Evolutionary conservation across 2,113 vertebrate species (phyloP).

Genomic region (Clarias gariepinus): DNA sequence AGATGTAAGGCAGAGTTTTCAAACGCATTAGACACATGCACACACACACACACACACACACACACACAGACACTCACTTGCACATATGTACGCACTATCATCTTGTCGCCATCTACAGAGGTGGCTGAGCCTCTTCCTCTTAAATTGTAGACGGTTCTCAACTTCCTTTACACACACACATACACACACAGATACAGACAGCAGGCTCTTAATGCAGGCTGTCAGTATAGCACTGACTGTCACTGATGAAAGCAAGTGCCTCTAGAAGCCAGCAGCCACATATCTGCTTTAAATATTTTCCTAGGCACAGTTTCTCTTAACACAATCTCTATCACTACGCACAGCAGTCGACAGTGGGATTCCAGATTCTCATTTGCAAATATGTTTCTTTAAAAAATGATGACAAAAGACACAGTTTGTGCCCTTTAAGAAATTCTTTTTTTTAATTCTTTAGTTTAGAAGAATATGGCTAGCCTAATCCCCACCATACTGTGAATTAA

Average conservation of each 20-base stretch:
- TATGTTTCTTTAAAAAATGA: background rate
- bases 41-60: background rate
- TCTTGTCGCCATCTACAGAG: background rate
- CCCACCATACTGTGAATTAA: slow-evolving; percentile 5
- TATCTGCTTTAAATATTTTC: slow-evolving; percentile 47
- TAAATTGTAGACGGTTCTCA: slow-evolving; percentile 7
- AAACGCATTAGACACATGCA: background rate
- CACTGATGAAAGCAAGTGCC: slow-evolving; percentile 43
- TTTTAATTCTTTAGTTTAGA: slow-evolving; percentile 26
- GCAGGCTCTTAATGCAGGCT: slow-evolving; percentile 45
- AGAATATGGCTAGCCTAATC: slow-evolving; percentile 21
- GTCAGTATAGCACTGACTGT: slow-evolving; percentile 38
- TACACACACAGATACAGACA: slow-evolving; percentile 26
- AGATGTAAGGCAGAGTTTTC: background rate
- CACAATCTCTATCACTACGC: background rate
- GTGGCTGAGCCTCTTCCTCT: slow-evolving; percentile 15
- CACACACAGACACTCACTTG: no score
- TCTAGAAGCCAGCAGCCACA: slow-evolving; percentile 2
- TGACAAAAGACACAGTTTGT: background rate
- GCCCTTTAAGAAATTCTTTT: background rate
- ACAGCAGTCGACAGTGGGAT: background rate
- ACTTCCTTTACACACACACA: background rate
- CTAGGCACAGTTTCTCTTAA: slow-evolving; percentile 38
- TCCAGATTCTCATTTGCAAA: slow-evolving; percentile 10
- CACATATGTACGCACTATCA: background rate